Evolutionary conservation across 2,113 vertebrate genomes (phyloP), one percentile per base, ranked within the genome.

Genomic region (Cnemophilus loriae): DNA sequence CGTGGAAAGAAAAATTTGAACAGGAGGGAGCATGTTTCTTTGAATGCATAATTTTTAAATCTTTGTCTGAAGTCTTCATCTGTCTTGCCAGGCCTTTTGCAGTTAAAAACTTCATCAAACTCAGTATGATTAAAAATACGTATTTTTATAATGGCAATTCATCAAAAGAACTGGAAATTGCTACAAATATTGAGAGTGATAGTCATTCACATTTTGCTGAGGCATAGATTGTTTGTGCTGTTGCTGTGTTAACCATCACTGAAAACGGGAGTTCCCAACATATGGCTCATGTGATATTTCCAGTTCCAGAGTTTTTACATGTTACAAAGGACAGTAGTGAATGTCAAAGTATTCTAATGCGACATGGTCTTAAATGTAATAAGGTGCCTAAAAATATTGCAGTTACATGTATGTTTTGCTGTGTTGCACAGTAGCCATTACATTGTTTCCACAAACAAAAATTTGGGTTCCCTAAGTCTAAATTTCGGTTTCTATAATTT

Each of bases 21-120:
- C 95, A 96, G 95, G 95, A 97, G 86, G 35, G 95, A 93, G 92
- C 96, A 95, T 95, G 92, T 96, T 96, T 94, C 95, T 96, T 93
- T 92, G 80, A 93, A 90, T 89, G 44, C 41, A 84, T 94, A 90
- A 80, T 95, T 96, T 96, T 94, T 7, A 86, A 90, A 75, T 90
- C 69, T 89, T 89, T 87, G 91, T 94, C 86, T 96, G 65, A 93
- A 87, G 28, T 68, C 88, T 93, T 92, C 76, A 93, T 96, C 87
- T 28, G 19, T 96, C 90, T 90, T 95, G 90, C 76, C 88, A 93
- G 73, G 28, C 37, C 32, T 92, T 90, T 46, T 86, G 37, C 90
- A 64, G 64, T 84, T 75, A 84, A 87, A 90, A 94, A 56, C 68
- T 89, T 90, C 47, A 96, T 94, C 87, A 77, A 90, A 84, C 44